Base-by-base conservation (phyloP, 2,888 invertebrate genomes). In the Fragum sueziense region DNA sequence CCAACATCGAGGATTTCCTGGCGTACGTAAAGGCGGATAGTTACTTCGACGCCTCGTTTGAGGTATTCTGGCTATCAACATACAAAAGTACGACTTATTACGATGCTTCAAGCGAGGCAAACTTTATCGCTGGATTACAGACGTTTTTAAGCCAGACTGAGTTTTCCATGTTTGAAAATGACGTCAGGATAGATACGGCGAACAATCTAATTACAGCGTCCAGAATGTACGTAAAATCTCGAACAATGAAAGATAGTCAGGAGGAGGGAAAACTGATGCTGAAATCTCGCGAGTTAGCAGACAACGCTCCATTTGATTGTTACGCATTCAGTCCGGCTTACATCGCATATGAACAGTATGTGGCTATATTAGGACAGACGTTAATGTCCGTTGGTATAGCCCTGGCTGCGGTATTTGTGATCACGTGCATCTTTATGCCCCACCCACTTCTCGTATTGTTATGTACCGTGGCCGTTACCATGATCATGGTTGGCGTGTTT, bases 191-290 rank as follows among this genome's bases (percentile, higher is more conserved):
- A 6, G 79, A 81, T 25, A 25, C 72, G 0, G 41, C 34, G 0
- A 76, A 71, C 3, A 68, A 54, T 29, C 3, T 25, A 47, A 81
- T 84, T 9, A 47, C 96, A 6, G 97, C 97, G 0, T 97, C 97
- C 67, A 94, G 98, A 77, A 97, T 97, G 90, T 94, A 98, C 68
- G 96, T 98, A 69, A 97, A 97, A 93, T 97, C 97, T 0, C 96
- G 97, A 2, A 97, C 97, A 89, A 97, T 98, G 67, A 96, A 96
- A 71, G 97, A 97, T 72, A 97, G 97, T n/a, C 79, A 80, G 17
- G 78, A 73, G 20, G 89, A 90, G 77, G 89, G 88, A 0, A 73
- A 85, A 25, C 68, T 89, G 72, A 90, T 91, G 88, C 37, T 86
- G 20, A 22, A 76, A 41, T 78, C 90, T 71, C 78, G 91, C 22